These are phyloP conservation scores for Styela clava DNA, from an alignment of 23 tunicate species.

Conservation along the genomic window DNA sequence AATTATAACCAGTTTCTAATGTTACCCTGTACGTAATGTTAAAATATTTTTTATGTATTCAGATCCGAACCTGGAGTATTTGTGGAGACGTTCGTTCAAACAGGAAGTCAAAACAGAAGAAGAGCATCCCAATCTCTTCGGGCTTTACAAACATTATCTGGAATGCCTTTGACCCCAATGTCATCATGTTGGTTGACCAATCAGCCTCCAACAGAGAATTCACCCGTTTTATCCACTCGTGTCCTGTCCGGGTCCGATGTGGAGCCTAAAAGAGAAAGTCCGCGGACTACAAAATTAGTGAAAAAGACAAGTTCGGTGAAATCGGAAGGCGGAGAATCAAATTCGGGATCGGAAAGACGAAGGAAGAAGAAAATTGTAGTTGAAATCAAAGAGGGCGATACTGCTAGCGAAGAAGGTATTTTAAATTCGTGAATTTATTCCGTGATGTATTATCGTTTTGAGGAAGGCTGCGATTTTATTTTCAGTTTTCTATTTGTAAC, in stretches of 20 bases:
- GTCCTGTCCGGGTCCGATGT: neutral
- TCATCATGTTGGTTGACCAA: constrained; percentile 18
- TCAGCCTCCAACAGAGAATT: neutral
- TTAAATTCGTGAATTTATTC: too few species aligned
- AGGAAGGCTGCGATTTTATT: too few species aligned
- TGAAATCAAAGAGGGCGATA: constrained; percentile 16
- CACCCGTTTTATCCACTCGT: constrained; percentile 17
- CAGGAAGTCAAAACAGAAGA: constrained; percentile 29
- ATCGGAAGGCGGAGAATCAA: constrained; percentile 11
- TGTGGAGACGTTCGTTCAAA: constrained; percentile 40
- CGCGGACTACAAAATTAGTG: neutral
- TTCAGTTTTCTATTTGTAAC: too few species aligned
- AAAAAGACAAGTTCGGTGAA: neutral
- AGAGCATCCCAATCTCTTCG: constrained; percentile 21
- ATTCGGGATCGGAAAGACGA: neutral
- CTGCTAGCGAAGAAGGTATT: constrained; percentile 18
- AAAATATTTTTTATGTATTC: too few species aligned
- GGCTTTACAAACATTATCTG: neutral
- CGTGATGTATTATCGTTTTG: too few species aligned
- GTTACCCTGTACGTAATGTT: too few species aligned
- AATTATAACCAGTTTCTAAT: too few species aligned
- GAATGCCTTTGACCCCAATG: constrained; percentile 24
- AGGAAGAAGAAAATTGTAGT: constrained; percentile 25
- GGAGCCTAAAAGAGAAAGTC: neutral
- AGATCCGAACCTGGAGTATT: constrained; percentile 53